These are phyloP conservation scores for Pseudochromis fuscus DNA, from an alignment of 2,797 vertebrate genomes.

Conservation along the genomic window DNA sequence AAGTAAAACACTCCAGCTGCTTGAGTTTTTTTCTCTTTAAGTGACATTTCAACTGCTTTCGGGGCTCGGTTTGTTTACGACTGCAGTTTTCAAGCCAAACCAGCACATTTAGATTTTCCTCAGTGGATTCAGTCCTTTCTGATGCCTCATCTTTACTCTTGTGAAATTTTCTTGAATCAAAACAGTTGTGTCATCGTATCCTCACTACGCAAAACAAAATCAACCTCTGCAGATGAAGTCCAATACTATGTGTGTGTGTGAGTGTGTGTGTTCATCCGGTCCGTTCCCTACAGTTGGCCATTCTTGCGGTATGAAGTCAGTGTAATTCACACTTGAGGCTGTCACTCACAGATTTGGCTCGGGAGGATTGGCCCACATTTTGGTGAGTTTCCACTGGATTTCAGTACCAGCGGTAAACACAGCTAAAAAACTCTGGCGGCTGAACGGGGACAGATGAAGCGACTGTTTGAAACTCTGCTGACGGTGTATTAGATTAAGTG, in stretches of 20 bases:
- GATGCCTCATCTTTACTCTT: not conserved
- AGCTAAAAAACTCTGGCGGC: not conserved
- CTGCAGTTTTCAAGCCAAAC: not conserved
- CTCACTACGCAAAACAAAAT: not conserved
- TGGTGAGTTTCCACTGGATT: constrained; percentile 42
- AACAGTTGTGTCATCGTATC: no score
- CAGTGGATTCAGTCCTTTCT: not conserved
- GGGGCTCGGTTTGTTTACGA: no score
- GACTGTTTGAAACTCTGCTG: constrained; percentile 37
- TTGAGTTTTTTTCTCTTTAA: not conserved
- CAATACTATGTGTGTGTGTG: not conserved
- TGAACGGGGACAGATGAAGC: constrained; percentile 23
- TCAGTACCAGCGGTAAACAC: constrained; percentile 24
- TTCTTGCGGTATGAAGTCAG: constrained; percentile 79
- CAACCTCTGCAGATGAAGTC: not conserved
- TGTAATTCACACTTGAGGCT: constrained; percentile 52
- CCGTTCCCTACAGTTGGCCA: constrained; percentile 47
- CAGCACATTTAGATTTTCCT: not conserved
- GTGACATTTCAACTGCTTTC: not conserved
- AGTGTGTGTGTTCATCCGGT: constrained; percentile 10
- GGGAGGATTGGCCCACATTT: constrained; percentile 37
- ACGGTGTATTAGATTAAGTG: constrained; percentile 52
- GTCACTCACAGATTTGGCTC: constrained; percentile 48
- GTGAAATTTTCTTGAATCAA: no score
- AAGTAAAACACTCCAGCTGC: not conserved